These are phyloP conservation scores for Oreochromis grahami DNA, from an alignment of 2,797 vertebrate genomes.

Conservation along the genomic window DNA sequence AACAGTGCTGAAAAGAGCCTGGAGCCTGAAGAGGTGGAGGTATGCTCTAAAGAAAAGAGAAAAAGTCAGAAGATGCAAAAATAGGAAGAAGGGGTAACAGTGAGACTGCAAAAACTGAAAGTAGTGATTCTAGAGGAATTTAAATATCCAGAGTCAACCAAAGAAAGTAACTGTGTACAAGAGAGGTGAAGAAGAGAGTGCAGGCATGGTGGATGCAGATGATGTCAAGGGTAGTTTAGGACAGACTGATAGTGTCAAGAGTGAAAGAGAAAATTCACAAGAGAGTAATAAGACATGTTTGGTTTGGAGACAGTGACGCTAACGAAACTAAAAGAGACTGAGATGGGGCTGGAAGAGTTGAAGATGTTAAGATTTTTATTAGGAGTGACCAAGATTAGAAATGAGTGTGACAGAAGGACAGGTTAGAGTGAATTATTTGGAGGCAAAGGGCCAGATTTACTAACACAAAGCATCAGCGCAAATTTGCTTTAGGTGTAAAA, in stretches of 20 bases:
- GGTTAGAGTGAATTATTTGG: neutral
- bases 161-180: neutral
- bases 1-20: neutral
- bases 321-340: neutral
- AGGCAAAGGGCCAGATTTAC: neutral
- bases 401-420: neutral
- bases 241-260: neutral
- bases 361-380: neutral
- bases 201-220: neutral
- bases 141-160: neutral
- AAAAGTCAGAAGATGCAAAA: neutral
- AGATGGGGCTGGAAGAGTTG: neutral
- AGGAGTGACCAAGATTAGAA: neutral
- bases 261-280: neutral
- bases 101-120: neutral
- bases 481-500: neutral
- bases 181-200: neutral
- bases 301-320: neutral
- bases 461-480: neutral
- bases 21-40: neutral
- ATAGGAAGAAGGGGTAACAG: neutral
- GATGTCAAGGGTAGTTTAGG: neutral
- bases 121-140: neutral
- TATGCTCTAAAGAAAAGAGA: neutral
- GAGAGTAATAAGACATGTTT: neutral